Evolutionary conservation across 2,888 invertebrate species (phyloP).

Genomic region (Nyleta sp.): DNA sequence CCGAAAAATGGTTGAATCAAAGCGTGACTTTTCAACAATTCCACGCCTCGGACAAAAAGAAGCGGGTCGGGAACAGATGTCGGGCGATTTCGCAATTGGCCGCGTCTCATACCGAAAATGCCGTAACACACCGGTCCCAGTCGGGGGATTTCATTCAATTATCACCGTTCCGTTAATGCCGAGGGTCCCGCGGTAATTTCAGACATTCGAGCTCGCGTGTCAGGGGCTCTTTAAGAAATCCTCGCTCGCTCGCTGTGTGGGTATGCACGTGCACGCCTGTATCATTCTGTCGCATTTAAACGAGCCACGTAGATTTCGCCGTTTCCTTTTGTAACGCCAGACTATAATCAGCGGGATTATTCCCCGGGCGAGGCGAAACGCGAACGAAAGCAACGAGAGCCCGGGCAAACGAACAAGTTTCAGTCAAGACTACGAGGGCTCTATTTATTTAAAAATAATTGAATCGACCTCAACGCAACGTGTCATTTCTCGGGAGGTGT

Average conservation of each 20-base stretch:
- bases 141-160: constrained; percentile 59
- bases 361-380: constrained; percentile 24
- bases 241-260: constrained; percentile 51
- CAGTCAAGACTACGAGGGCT: constrained; percentile 2
- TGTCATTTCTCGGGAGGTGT: constrained; percentile 31
- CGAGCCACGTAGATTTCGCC: constrained; percentile 53
- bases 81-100: constrained; percentile 23
- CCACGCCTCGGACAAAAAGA: constrained; percentile 3
- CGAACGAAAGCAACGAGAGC: constrained; percentile 17
- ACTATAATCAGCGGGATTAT: constrained; percentile 57
- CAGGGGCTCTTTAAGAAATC: constrained; percentile 53
- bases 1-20: constrained; percentile 21
- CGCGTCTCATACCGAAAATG: constrained; percentile 36
- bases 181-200: constrained; percentile 57
- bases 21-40: constrained; percentile 25
- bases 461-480: constrained; percentile 28
- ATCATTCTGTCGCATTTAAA: constrained; percentile 47
- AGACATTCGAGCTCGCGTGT: constrained; percentile 63
- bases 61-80: constrained; percentile 20
- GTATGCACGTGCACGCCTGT: constrained; percentile 50
- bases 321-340: constrained; percentile 52
- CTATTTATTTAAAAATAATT: constrained; percentile 37
- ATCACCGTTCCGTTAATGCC: constrained; percentile 60
- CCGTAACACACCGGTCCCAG: constrained; percentile 14
- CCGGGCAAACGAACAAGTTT: background rate